These are phyloP conservation scores for Lycocorax pyrrhopterus DNA, from an alignment of 2,113 vertebrate genomes.

Conservation along the genomic window DNA sequence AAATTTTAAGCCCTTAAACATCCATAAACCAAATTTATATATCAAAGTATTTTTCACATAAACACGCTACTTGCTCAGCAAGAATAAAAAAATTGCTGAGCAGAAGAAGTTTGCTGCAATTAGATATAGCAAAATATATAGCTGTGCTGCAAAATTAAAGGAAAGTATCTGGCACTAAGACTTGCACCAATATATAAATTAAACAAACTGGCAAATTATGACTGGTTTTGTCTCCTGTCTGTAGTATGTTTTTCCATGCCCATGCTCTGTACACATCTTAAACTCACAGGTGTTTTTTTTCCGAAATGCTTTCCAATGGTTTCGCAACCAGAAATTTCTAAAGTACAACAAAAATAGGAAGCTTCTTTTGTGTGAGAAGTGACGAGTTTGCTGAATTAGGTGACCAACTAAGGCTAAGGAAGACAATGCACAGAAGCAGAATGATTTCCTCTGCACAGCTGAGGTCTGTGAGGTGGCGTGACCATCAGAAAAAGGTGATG, in stretches of 20 bases:
- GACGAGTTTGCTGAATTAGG: not conserved
- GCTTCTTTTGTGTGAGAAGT: not conserved
- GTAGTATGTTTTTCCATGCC: not conserved
- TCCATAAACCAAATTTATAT: not conserved
- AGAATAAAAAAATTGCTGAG: conserved; percentile 39
- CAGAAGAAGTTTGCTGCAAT: not conserved
- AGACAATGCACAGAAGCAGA: conserved; percentile 39
- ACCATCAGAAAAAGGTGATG: not conserved
- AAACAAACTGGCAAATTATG: not conserved
- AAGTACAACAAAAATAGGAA: conserved; percentile 59
- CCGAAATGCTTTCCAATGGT: not conserved
- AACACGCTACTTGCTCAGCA: not conserved
- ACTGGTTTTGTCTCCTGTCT: not conserved
- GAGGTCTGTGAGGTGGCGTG: not conserved
- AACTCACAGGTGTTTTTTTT: conserved; percentile 25
- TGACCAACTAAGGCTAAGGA: not conserved
- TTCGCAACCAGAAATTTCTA: not conserved
- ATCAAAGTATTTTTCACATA: not conserved
- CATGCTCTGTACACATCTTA: not conserved
- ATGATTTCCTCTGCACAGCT: conserved; percentile 14
- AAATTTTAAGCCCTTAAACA: conserved; percentile 19
- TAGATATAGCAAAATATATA: not conserved
- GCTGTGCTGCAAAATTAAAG: not conserved
- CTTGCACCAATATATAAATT: not conserved
- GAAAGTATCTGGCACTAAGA: not conserved